Conservation (phyloP, 2,888 invertebrate species). For the Busseola fusca region DNA sequence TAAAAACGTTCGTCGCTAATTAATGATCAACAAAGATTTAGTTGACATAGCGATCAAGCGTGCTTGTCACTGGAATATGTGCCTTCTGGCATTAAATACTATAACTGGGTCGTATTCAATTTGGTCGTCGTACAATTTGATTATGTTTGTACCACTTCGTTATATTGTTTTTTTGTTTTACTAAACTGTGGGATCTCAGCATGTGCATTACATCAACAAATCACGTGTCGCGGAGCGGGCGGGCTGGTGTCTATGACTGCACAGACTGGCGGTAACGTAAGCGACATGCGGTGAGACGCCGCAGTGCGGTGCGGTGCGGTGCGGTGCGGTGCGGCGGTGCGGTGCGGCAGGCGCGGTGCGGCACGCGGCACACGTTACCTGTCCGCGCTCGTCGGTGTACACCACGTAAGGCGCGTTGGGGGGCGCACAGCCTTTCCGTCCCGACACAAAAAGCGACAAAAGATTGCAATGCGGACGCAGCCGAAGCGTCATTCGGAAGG, state of each 20-base stretch:
- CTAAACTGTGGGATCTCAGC: constrained; percentile 26
- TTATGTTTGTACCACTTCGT: constrained; percentile 7
- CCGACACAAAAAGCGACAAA: constrained; percentile 88
- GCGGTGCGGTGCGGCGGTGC: constrained; percentile 9
- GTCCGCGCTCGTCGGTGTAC: constrained; percentile 98
- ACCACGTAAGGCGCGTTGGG: constrained; percentile 97
- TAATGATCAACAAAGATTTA: constrained; percentile 11
- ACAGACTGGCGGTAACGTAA: constrained; percentile 33
- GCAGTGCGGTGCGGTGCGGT: constrained; percentile 18
- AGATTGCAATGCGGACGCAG: constrained; percentile 86
- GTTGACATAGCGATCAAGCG: constrained; percentile 22
- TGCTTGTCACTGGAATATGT: constrained; percentile 38
- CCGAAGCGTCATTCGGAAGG: constrained; percentile 89
- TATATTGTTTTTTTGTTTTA: constrained; percentile 6
- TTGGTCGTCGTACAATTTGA: constrained; percentile 12
- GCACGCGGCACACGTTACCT: constrained; percentile 91
- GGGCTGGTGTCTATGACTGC: constrained; percentile 19
- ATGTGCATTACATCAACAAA: constrained; percentile 22
- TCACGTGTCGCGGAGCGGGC: constrained; percentile 43
- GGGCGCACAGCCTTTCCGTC: constrained; percentile 91
- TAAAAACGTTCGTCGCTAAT: constrained; percentile 7
- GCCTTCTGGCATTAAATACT: constrained; percentile 8
- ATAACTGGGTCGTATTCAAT: constrained; percentile 11
- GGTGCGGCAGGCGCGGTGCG: constrained; percentile 33
- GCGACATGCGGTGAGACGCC: constrained; percentile 49